A percentile compares a stretch with the other conserved stretches of the same genome.
These are phyloP conservation scores for Caloenas nicobarica DNA, from an alignment of 2,113 vertebrate genomes.

Conservation along the genomic window DNA sequence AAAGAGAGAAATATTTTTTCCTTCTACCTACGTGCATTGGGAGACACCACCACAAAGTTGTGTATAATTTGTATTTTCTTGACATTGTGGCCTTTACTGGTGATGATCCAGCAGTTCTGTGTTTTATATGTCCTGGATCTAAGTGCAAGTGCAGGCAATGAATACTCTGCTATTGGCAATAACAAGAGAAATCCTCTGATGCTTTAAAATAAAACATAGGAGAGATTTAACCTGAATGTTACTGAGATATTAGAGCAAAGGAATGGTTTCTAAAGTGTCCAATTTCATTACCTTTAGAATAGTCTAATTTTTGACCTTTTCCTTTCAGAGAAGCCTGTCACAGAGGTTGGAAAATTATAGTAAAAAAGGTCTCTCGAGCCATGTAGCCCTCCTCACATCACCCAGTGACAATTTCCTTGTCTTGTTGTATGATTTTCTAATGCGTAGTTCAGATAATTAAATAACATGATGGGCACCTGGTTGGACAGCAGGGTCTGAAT, in stretches of 20 bases:
- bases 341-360: background rate
- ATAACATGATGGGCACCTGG: rapidly evolving
- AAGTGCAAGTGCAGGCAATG: background rate
- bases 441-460: background rate
- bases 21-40: background rate
- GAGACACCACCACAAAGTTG: background rate
- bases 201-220: background rate
- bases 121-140: background rate
- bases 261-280: background rate
- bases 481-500: background rate
- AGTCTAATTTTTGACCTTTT: background rate
- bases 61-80: background rate
- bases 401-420: rapidly evolving
- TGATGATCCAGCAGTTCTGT: background rate
- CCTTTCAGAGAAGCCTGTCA: background rate
- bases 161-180: background rate
- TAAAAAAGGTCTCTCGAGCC: background rate
- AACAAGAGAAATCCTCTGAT: background rate
- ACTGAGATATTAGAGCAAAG: background rate
- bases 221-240: background rate
- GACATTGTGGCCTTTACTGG: background rate
- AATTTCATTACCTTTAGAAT: background rate
- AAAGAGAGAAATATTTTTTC: background rate
- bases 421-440: background rate
- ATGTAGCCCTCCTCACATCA: background rate